Percentiles rank a stretch among this genome's conserved stretches.
Evolutionary conservation across 2,797 vertebrate species (phyloP).

Genomic region (Hydrolagus colliei): DNA sequence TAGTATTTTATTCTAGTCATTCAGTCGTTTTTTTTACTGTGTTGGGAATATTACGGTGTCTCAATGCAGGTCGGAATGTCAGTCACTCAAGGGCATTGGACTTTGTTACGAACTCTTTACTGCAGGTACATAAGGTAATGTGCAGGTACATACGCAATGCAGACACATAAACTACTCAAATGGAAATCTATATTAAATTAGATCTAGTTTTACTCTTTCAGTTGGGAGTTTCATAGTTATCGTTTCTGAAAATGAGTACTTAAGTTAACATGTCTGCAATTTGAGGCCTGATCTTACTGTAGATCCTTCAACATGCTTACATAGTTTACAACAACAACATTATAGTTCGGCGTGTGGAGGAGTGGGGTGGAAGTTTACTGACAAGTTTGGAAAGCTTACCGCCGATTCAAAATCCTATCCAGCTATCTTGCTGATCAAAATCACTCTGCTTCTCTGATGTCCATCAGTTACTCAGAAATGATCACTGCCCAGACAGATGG

Average conservation of each 20-base stretch:
- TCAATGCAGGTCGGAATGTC: background rate
- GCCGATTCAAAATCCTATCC: too few relatives aligned
- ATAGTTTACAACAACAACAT: too few relatives aligned
- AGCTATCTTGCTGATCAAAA: too few relatives aligned
- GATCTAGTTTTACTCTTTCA: background rate
- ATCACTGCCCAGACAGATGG: conserved; percentile 35
- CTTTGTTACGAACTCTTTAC: background rate
- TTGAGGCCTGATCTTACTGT: too few relatives aligned
- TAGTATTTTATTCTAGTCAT: background rate
- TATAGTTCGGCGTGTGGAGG: too few relatives aligned
- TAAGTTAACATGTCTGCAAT: too few relatives aligned
- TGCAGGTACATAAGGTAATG: background rate
- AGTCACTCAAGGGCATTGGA: background rate
- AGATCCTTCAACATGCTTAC: too few relatives aligned
- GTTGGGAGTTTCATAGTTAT: background rate
- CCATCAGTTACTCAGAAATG: conserved; percentile 36
- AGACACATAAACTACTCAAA: background rate
- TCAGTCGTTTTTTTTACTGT: background rate
- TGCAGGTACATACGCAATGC: background rate
- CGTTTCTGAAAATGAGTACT: too few relatives aligned
- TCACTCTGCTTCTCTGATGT: too few relatives aligned
- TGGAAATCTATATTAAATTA: background rate
- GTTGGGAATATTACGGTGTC: background rate
- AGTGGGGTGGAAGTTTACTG: too few relatives aligned
- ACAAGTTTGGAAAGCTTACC: background rate